Conservation (phyloP, 2,797 vertebrate genomes). For the Chanos chanos region DNA sequence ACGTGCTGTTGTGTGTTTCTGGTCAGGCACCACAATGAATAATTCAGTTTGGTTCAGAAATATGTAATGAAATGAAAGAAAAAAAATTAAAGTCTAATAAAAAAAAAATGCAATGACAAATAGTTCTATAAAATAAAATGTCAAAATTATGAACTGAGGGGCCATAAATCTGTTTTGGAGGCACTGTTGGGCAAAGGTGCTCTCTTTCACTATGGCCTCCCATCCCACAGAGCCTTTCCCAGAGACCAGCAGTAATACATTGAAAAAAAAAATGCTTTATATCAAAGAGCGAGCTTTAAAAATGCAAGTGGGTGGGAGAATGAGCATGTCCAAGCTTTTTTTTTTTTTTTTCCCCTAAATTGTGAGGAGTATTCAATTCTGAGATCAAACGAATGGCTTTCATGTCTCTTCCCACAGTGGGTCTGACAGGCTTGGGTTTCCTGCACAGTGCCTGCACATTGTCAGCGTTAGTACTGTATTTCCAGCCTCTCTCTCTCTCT, state of each 20-base stretch:
- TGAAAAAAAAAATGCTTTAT: constrained; percentile 52
- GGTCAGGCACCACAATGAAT: background rate
- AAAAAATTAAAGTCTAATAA: too few species aligned
- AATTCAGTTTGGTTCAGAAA: background rate
- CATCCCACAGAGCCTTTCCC: constrained; percentile 58
- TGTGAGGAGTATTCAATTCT: constrained; percentile 57
- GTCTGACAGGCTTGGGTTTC: constrained; percentile 63
- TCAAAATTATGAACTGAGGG: too few species aligned
- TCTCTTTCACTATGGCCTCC: constrained; percentile 60
- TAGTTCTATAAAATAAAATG: too few species aligned
- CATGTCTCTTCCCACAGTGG: constrained; percentile 61
- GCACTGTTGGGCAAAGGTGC: constrained; percentile 49
- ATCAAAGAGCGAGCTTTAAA: constrained; percentile 60
- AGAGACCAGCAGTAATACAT: constrained; percentile 68
- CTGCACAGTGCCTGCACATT: constrained; percentile 54
- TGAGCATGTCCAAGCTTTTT: constrained; percentile 54
- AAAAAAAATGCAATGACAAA: too few species aligned
- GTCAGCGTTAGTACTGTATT: constrained; percentile 45
- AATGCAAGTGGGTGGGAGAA: constrained; percentile 52
- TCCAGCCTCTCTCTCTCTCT: constrained; percentile 33
- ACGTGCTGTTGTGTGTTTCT: background rate
- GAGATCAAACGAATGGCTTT: constrained; percentile 68
- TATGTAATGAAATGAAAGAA: too few species aligned
- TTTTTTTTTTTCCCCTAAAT: constrained; percentile 53
- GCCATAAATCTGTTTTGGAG: background rate